Evolutionary conservation across 2,797 vertebrate species (phyloP).

Genomic region (Muscicapa comitata): DNA sequence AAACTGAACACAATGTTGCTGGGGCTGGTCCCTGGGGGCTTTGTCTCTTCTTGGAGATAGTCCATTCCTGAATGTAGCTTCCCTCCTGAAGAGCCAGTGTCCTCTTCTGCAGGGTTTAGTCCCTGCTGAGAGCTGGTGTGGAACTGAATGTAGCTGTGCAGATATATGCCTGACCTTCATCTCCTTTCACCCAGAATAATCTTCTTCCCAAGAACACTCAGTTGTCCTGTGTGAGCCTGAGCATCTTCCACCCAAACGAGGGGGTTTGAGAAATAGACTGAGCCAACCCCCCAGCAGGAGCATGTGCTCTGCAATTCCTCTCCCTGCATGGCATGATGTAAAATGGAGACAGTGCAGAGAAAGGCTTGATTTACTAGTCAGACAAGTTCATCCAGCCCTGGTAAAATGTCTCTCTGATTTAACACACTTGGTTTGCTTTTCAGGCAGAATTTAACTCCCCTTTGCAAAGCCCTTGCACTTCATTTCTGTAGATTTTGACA

Average conservation of each 20-base stretch:
- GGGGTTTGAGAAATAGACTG: not conserved
- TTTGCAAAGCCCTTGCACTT: conserved; percentile 65
- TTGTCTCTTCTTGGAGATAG: not conserved
- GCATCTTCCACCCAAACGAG: not conserved
- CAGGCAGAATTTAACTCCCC: conserved; percentile 68
- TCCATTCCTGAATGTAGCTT: not conserved
- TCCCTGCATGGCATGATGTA: conserved; percentile 30
- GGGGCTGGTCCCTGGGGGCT: not conserved
- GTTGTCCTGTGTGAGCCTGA: not conserved
- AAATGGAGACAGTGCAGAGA: conserved; percentile 60
- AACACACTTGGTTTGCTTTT: conserved; percentile 69
- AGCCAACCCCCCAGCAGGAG: conserved; percentile 2
- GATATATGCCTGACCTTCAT: not conserved
- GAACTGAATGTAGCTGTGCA: not conserved
- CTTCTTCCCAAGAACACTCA: not conserved
- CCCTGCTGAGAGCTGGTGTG: not conserved
- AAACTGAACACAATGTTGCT: not conserved
- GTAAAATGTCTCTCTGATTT: conserved; percentile 70
- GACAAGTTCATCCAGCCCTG: conserved; percentile 66
- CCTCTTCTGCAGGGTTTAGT: not conserved
- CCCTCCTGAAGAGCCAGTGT: not conserved
- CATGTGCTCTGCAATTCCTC: not conserved
- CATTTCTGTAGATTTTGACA: conserved; percentile 75
- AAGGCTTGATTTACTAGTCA: conserved; percentile 71
- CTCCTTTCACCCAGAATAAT: not conserved